Conservation (phyloP, 2,797 vertebrate genomes). For the Chloroceryle inda region DNA sequence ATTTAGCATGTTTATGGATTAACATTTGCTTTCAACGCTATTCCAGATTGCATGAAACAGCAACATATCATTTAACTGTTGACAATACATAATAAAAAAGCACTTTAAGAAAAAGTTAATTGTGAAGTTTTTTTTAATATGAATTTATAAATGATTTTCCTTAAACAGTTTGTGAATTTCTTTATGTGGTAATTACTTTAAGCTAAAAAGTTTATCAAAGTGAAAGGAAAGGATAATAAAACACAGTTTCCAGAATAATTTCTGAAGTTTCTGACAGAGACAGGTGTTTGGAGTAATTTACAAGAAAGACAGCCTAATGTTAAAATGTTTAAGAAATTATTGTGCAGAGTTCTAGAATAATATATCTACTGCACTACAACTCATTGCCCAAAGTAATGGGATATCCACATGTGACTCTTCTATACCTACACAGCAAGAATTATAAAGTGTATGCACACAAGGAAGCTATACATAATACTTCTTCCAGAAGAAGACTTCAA, state of each 20-base stretch:
- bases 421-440: background rate
- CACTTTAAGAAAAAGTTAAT: slow-evolving; percentile 52
- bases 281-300: background rate
- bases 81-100: slow-evolving; percentile 69
- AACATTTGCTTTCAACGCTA: slow-evolving; percentile 43
- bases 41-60: slow-evolving; percentile 57
- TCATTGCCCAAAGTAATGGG: background rate
- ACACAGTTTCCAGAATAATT: background rate
- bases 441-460: background rate
- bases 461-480: background rate
- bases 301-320: background rate
- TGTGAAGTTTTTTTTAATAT: background rate
- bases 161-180: slow-evolving; percentile 34
- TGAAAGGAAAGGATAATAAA: background rate
- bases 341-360: background rate
- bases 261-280: background rate
- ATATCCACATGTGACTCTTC: background rate
- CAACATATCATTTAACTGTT: slow-evolving; percentile 47
- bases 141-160: background rate
- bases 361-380: background rate
- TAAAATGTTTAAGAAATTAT: background rate
- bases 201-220: background rate
- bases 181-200: background rate
- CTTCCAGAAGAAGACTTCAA: background rate
- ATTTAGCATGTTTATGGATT: slow-evolving; percentile 32